A percentile compares a stretch with the other conserved stretches of the same genome.
These are phyloP conservation scores for Metridium senile DNA, from an alignment of 92 coral and sea anemone species.

Conservation along the genomic window DNA sequence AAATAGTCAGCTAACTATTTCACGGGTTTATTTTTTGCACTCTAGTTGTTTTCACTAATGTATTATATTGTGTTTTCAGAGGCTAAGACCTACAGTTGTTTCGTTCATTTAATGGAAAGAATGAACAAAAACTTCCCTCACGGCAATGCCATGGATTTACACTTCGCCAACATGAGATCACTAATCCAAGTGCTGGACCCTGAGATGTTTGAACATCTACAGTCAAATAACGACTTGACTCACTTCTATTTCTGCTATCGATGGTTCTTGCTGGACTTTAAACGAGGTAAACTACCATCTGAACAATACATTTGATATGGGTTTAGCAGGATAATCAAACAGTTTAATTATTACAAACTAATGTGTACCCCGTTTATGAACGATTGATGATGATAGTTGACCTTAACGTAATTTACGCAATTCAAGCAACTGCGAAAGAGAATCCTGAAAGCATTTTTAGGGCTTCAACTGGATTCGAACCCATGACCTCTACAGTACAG, in stretches of 20 bases:
- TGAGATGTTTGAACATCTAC: constrained; percentile 95
- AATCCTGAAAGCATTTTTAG: too few species aligned
- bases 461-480: too few species aligned
- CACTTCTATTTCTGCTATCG: constrained; percentile 99
- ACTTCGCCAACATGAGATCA: constrained; percentile 97
- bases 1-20: too few species aligned
- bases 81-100: constrained; percentile 94
- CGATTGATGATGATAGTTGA: constrained; percentile 8
- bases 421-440: too few species aligned
- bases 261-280: constrained; percentile 97
- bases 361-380: too few species aligned
- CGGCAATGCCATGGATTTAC: constrained; percentile 94
- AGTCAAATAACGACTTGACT: constrained; percentile 91
- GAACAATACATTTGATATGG: too few species aligned
- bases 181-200: constrained; percentile 97
- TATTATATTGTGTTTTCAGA: constrained; percentile 49
- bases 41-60: neutral
- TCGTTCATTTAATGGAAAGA: constrained; percentile 92
- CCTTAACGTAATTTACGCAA: too few species aligned
- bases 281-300: constrained; percentile 96
- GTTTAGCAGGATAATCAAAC: too few species aligned
- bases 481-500: too few species aligned
- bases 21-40: too few species aligned
- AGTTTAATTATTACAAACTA: too few species aligned
- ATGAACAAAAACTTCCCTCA: constrained; percentile 98